Conservation (phyloP, 2,113 vertebrate genomes). For the Setophaga coronata region DNA sequence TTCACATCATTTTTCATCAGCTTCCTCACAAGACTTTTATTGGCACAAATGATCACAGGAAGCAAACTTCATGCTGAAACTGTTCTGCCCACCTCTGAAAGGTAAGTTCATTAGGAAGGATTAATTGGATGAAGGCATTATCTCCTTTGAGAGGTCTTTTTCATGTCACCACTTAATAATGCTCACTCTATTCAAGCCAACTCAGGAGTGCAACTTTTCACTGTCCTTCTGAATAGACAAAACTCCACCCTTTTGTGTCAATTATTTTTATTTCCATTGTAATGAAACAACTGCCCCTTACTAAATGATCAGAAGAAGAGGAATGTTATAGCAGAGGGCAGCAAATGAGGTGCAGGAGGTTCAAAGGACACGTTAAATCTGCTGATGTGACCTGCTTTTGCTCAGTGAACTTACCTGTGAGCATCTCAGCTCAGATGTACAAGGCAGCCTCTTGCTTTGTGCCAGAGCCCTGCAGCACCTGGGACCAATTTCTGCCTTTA, state of each 20-base stretch:
- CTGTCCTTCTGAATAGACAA: not conserved
- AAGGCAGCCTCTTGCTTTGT: not conserved
- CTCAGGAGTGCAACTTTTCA: not conserved
- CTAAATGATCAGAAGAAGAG: not conserved
- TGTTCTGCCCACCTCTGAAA: not conserved
- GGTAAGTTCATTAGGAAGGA: constrained; percentile 43
- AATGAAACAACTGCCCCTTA: not conserved
- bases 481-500: not conserved
- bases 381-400: not conserved
- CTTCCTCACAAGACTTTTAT: not conserved
- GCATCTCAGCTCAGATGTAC: not conserved
- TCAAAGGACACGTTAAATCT: constrained; percentile 13
- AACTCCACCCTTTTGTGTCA: not conserved
- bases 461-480: not conserved
- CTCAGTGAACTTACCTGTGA: not conserved
- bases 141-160: constrained; percentile 27
- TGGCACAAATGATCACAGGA: constrained; percentile 43
- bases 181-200: not conserved
- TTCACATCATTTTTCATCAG: not conserved
- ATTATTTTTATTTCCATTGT: constrained; percentile 49
- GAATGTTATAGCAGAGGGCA: not conserved
- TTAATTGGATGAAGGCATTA: constrained; percentile 45
- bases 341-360: not conserved
- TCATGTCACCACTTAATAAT: constrained; percentile 13
- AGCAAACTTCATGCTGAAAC: constrained; percentile 16